Percentiles rank a stretch among this genome's conserved stretches.
These are phyloP conservation scores for Zaprionus nigranus DNA, from an alignment of 1,140 invertebrate species.

Conservation along the genomic window DNA sequence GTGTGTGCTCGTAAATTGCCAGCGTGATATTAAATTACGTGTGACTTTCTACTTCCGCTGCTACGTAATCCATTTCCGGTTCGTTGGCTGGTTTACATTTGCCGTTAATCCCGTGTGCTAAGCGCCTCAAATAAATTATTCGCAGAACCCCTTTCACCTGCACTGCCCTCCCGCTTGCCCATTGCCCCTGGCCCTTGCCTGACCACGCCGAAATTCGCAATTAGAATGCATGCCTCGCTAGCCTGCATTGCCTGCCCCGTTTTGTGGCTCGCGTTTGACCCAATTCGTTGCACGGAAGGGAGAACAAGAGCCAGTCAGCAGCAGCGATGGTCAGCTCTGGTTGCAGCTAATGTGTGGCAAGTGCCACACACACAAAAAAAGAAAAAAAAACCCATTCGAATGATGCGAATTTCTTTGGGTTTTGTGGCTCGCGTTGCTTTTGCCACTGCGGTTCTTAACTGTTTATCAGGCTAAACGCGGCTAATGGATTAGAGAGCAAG, in stretches of 20 bases:
- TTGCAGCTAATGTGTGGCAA: conserved; percentile 64
- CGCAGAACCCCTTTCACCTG: conserved; percentile 21
- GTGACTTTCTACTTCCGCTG: conserved; percentile 79
- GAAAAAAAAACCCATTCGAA: conserved; percentile 16
- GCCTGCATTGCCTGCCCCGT: conserved; percentile 23
- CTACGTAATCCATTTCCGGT: conserved; percentile 79
- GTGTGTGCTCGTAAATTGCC: conserved; percentile 68
- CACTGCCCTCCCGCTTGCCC: too few relatives aligned
- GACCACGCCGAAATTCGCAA: conserved; percentile 64
- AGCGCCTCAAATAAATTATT: conserved; percentile 78
- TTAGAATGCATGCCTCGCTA: conserved; percentile 74
- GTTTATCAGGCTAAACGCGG: conserved; percentile 65
- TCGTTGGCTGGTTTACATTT: conserved; percentile 78
- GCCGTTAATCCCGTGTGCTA: conserved; percentile 77
- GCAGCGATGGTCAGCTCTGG: conserved; percentile 44
- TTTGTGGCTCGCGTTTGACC: conserved; percentile 63
- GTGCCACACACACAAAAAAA: conserved; percentile 15
- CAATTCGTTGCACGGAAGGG: conserved; percentile 40
- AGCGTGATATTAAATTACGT: conserved; percentile 80
- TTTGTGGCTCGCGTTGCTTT: conserved; percentile 53
- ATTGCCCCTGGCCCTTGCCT: not conserved
- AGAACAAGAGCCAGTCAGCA: conserved; percentile 49
- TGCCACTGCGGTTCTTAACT: conserved; percentile 52
- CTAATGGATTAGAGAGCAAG: conserved; percentile 56
- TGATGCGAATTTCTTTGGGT: conserved; percentile 51